Evolutionary conservation across 1,140 invertebrate species (phyloP).

Genomic region (Dendroctonus ponderosae): DNA sequence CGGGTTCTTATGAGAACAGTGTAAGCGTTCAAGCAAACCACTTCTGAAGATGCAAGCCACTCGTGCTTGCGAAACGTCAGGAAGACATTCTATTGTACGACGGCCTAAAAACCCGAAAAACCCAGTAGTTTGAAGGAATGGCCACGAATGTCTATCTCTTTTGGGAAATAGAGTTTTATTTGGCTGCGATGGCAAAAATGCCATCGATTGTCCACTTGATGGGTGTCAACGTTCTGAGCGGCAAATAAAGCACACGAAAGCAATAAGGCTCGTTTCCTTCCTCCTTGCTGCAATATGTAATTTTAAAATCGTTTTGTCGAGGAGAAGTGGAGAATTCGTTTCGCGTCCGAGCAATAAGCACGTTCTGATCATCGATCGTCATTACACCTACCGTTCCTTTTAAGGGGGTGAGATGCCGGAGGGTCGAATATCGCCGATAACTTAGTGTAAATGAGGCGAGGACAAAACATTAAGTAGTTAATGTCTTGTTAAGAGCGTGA

Average conservation of each 20-base stretch:
- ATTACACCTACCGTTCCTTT: slow-evolving; percentile 15
- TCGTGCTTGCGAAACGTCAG: no score
- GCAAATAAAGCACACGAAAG: background rate
- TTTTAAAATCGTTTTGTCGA: slow-evolving; percentile 12
- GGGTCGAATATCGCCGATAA: slow-evolving; percentile 30
- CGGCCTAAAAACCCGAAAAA: no score
- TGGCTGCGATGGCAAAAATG: no score
- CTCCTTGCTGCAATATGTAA: slow-evolving; percentile 10
- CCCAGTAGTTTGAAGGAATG: no score
- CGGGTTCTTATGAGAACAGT: no score
- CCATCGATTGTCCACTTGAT: no score
- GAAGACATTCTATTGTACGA: no score
- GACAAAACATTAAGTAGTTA: slow-evolving; percentile 38
- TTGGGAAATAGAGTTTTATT: no score
- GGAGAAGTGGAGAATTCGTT: slow-evolving; percentile 7
- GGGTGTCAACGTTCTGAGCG: no score
- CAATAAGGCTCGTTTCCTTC: slow-evolving; percentile 1
- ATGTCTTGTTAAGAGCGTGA: slow-evolving; percentile 38
- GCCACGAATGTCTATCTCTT: no score
- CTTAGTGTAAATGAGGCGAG: slow-evolving; percentile 31
- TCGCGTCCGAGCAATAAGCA: slow-evolving; percentile 24
- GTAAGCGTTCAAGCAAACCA: no score
- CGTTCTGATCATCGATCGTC: slow-evolving; percentile 30
- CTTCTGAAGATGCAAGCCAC: no score
- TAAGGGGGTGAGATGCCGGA: slow-evolving; percentile 15